Evolutionary conservation across 2,797 vertebrate species (phyloP).

Genomic region (Buceros bicornis): DNA sequence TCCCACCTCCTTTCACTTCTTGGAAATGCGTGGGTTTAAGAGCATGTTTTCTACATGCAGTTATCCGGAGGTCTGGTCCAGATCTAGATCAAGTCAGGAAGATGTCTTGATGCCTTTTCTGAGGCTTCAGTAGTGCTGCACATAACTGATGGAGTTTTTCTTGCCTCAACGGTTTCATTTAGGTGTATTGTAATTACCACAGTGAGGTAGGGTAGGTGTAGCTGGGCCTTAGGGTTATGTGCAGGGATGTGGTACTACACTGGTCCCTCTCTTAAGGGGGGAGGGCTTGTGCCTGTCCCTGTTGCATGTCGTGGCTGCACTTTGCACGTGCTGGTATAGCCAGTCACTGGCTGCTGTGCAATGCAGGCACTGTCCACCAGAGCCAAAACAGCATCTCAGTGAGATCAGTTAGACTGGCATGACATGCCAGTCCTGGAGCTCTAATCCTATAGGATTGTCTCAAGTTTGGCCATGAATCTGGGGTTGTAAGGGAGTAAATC

Average conservation of each 20-base stretch:
- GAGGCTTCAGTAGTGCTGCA: not conserved
- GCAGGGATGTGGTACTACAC: too few species aligned
- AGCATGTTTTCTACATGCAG: not conserved
- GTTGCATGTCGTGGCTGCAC: not conserved
- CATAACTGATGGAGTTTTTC: not conserved
- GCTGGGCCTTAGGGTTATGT: not conserved
- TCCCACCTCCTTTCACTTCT: not conserved
- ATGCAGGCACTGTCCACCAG: not conserved
- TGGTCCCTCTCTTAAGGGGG: not conserved
- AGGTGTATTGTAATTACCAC: rapidly evolving
- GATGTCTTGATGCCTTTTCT: not conserved
- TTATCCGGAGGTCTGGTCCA: not conserved
- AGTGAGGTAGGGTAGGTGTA: not conserved
- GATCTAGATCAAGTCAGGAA: not conserved
- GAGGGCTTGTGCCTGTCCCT: rapidly evolving
- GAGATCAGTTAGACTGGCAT: not conserved
- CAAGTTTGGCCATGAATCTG: not conserved
- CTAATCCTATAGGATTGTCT: not conserved
- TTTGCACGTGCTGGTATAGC: rapidly evolving
- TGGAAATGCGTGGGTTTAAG: not conserved
- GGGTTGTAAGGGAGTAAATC: not conserved
- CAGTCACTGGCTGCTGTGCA: rapidly evolving
- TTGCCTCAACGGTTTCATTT: not conserved
- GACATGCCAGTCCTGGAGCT: not conserved
- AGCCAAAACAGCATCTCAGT: rapidly evolving